These are phyloP conservation scores for Mystacides longicornis DNA, from an alignment of 2,888 invertebrate species.

Conservation along the genomic window DNA sequence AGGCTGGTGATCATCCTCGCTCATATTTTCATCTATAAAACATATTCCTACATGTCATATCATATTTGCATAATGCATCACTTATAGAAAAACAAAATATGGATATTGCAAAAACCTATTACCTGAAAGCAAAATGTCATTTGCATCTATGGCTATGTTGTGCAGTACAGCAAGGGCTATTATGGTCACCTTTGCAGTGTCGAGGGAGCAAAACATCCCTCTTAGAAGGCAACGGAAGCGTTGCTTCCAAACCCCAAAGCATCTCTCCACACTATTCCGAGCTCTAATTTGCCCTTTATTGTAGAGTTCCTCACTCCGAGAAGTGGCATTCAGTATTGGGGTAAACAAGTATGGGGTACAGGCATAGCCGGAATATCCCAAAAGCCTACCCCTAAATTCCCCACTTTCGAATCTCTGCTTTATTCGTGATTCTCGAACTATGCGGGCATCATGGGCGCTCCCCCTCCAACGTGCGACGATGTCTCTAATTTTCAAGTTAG, in stretches of 20 bases:
- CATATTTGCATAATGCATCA: too few relatives aligned
- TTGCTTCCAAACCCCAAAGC: slow-evolving; percentile 25
- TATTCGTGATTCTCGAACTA: slow-evolving; percentile 19
- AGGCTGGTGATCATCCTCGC: too few relatives aligned
- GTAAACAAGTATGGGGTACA: slow-evolving; percentile 19
- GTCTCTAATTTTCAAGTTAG: slow-evolving; percentile 25
- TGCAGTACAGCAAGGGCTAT: slow-evolving; percentile 21
- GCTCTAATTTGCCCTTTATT: slow-evolving; percentile 21
- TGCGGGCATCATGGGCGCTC: slow-evolving; percentile 25
- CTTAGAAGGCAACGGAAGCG: slow-evolving; percentile 22
- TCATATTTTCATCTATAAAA: too few relatives aligned
- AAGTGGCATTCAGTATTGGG: slow-evolving; percentile 10
- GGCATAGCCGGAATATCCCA: slow-evolving; percentile 21
- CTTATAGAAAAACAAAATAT: too few relatives aligned
- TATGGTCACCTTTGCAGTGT: slow-evolving; percentile 9
- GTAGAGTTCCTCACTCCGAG: slow-evolving; percentile 17
- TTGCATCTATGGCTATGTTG: slow-evolving; percentile 16
- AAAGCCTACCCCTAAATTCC: slow-evolving; percentile 13
- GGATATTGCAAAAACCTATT: background rate
- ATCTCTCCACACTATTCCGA: slow-evolving; percentile 22
- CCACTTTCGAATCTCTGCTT: slow-evolving; percentile 16
- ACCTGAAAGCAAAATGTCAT: slow-evolving; percentile 4
- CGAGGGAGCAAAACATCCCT: slow-evolving; percentile 10
- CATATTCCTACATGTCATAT: too few relatives aligned
- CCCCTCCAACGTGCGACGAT: slow-evolving; percentile 27